Conservation (phyloP, 2,797 vertebrate species). For the Sebastes dallii region DNA sequence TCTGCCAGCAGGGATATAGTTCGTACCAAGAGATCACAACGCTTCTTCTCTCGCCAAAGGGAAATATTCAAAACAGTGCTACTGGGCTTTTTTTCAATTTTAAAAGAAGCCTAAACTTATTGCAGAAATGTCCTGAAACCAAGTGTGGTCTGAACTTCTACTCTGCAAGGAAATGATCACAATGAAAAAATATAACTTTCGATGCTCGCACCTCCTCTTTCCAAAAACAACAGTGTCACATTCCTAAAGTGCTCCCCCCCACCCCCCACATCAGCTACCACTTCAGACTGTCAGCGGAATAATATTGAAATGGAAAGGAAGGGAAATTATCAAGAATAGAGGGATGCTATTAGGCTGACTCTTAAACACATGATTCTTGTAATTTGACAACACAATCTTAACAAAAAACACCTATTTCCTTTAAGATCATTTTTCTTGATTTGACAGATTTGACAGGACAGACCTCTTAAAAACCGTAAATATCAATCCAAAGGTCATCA, state of each 20-base stretch:
- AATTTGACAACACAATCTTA: background rate
- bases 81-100: conserved; percentile 62
- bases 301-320: conserved; percentile 20
- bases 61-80: conserved; percentile 72
- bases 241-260: conserved; percentile 7
- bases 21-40: conserved; percentile 70
- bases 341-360: conserved; percentile 39
- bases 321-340: conserved; percentile 25
- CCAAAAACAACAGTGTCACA: conserved; percentile 48
- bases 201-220: conserved; percentile 19
- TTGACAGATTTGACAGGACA: background rate
- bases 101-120: conserved; percentile 53
- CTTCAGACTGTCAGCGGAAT: conserved; percentile 31
- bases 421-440: background rate
- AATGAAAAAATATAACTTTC: conserved; percentile 47
- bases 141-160: conserved; percentile 50
- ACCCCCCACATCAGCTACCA: conserved; percentile 20
- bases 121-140: conserved; percentile 54
- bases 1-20: conserved; percentile 68
- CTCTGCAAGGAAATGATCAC: conserved; percentile 53
- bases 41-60: conserved; percentile 68
- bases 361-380: conserved; percentile 11
- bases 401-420: background rate
- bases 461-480: conserved; percentile 5
- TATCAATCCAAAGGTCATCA: conserved; percentile 34